Evolutionary conservation across 2,113 vertebrate genomes (phyloP).

Genomic region (Rhinopomastus cyanomelas): DNA sequence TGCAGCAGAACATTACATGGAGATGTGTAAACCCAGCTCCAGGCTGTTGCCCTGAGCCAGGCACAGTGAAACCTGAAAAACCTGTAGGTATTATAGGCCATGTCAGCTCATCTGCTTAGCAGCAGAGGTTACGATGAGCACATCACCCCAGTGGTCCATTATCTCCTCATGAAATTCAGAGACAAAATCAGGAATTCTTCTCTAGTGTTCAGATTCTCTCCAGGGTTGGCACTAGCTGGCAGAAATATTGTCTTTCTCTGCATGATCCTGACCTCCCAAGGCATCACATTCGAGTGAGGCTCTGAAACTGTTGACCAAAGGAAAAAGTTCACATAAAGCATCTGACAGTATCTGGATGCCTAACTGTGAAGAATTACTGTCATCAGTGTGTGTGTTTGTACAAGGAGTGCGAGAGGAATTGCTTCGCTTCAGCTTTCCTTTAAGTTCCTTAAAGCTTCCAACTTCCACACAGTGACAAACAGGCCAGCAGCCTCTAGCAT

Average conservation of each 20-base stretch:
- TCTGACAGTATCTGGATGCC: not conserved
- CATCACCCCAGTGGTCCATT: conserved; percentile 36
- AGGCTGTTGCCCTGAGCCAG: not conserved
- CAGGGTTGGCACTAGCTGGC: conserved; percentile 14
- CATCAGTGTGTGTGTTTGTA: not conserved
- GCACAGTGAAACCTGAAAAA: not conserved
- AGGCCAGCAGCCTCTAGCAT: not conserved
- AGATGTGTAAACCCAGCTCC: not conserved
- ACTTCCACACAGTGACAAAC: not conserved
- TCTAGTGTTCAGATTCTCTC: conserved; percentile 28
- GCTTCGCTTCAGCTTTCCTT: not conserved
- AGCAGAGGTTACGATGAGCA: conserved; percentile 46
- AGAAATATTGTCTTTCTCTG: conserved; percentile 51
- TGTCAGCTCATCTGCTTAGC: conserved; percentile 57
- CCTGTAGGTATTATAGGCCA: not conserved
- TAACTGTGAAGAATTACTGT: not conserved
- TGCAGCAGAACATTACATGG: not conserved
- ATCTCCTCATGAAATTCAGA: conserved; percentile 62
- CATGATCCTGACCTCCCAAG: conserved; percentile 49
- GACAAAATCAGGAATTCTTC: conserved; percentile 49
- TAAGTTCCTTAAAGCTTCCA: not conserved
- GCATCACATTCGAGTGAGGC: not conserved
- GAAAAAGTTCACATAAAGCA: conserved; percentile 26
- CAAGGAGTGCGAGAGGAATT: not conserved
- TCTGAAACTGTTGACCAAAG: conserved; percentile 35